Evolutionary conservation across 2,113 vertebrate species (phyloP).

Genomic region (Circaetus gallicus): DNA sequence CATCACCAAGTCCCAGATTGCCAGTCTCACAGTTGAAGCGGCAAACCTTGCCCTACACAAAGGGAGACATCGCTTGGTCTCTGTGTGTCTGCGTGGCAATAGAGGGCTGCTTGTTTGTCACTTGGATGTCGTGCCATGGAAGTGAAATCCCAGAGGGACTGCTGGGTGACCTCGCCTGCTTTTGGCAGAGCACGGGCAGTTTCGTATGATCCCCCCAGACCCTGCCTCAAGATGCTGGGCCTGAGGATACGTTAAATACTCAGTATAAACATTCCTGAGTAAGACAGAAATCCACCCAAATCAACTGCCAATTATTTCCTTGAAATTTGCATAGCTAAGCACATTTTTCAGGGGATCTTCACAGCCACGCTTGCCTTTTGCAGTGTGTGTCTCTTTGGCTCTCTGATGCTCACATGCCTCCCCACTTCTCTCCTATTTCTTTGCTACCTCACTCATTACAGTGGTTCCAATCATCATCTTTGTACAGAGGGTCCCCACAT

Average conservation of each 20-base stretch:
- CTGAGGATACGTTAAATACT: neutral
- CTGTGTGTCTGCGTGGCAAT: neutral
- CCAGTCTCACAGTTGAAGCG: neutral
- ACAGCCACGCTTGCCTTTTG: neutral
- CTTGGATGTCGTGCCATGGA: neutral
- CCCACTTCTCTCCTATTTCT: neutral
- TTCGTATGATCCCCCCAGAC: neutral
- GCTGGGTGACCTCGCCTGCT: neutral
- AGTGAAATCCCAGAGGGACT: neutral
- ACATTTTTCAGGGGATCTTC: neutral
- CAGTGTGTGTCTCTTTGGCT: neutral
- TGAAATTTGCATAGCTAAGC: neutral
- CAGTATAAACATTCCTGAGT: neutral
- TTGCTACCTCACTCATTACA: neutral
- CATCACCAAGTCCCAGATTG: neutral
- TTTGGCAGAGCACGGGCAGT: accelerated
- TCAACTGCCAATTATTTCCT: neutral
- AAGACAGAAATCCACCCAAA: neutral
- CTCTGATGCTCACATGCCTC: neutral
- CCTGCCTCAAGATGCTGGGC: neutral
- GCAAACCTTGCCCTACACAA: neutral
- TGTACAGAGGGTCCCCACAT: neutral
- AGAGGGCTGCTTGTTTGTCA: neutral
- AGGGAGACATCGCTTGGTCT: neutral
- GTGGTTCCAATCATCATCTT: neutral